Percentiles rank a stretch among this genome's conserved stretches.
Evolutionary conservation across 2,888 invertebrate genomes (phyloP).

Genomic region (Linyphia triangularis): DNA sequence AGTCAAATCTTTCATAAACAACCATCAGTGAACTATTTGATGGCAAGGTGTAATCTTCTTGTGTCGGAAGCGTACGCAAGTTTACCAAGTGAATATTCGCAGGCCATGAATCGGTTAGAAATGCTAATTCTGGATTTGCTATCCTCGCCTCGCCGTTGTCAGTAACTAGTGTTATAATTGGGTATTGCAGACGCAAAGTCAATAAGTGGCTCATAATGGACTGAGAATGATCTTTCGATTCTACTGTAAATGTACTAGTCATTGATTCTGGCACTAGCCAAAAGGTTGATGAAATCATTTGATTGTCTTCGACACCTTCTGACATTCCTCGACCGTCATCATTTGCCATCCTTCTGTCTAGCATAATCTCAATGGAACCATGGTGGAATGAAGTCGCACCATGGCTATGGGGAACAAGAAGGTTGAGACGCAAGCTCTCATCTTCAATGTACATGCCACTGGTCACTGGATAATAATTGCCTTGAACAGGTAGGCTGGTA

Average conservation of each 20-base stretch:
- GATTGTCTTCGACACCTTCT: slow-evolving; percentile 95
- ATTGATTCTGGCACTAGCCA: slow-evolving; percentile 89
- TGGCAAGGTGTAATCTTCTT: slow-evolving; percentile 88
- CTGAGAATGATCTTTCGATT: slow-evolving; percentile 80
- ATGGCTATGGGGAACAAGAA: slow-evolving; percentile 93
- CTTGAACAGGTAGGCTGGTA: slow-evolving; percentile 90
- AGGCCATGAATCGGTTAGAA: slow-evolving; percentile 82
- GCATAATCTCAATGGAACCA: slow-evolving; percentile 95
- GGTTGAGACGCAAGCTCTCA: slow-evolving; percentile 84
- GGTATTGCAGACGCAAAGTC: slow-evolving; percentile 89
- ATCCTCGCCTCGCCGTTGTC: slow-evolving; percentile 80
- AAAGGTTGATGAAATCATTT: slow-evolving; percentile 83
- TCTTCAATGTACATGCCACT: slow-evolving; percentile 93
- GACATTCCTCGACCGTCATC: slow-evolving; percentile 97
- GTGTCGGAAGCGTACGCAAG: slow-evolving; percentile 89
- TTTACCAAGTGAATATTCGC: slow-evolving; percentile 87
- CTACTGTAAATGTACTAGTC: slow-evolving; percentile 77
- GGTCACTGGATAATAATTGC: slow-evolving; percentile 97
- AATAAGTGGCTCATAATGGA: slow-evolving; percentile 87
- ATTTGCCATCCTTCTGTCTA: slow-evolving; percentile 94
- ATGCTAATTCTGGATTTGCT: slow-evolving; percentile 62
- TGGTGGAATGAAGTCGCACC: slow-evolving; percentile 91
- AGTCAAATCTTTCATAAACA: slow-evolving; percentile 88
- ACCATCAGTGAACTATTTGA: slow-evolving; percentile 87
- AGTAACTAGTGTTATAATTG: slow-evolving; percentile 87